A percentile compares a stretch with the other conserved stretches of the same genome.
Conservation (phyloP, 2,888 invertebrate species). For the Teleiodes luculella region DNA sequence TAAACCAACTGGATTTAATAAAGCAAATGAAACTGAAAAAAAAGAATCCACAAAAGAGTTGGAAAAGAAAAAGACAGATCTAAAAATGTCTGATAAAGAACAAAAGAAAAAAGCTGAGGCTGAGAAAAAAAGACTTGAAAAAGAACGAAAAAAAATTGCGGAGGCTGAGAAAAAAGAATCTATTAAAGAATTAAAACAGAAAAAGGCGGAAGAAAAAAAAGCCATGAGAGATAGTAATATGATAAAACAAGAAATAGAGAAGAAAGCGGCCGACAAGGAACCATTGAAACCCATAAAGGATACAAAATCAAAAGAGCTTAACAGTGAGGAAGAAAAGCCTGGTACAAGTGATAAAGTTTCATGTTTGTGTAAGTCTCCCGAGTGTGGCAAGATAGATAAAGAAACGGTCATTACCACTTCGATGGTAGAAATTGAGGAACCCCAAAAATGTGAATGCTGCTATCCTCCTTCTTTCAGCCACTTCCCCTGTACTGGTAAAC, state of each 20-base stretch:
- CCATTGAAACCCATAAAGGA: too few relatives aligned
- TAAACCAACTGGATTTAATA: too few relatives aligned
- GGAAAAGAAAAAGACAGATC: background rate
- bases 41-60: background rate
- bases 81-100: background rate
- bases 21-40: background rate
- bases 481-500: background rate
- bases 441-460: background rate
- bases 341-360: too few relatives aligned
- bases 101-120: background rate
- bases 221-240: too few relatives aligned
- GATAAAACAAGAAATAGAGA: too few relatives aligned
- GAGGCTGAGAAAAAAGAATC: background rate
- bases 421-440: background rate
- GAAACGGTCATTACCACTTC: background rate
- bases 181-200: too few relatives aligned
- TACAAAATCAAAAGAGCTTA: too few relatives aligned
- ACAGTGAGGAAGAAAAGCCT: too few relatives aligned
- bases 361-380: background rate
- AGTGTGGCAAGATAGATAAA: background rate
- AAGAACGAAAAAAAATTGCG: background rate
- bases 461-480: background rate
- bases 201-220: too few relatives aligned
- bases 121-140: background rate
- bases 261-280: too few relatives aligned